Conservation (phyloP, 1,140 invertebrate genomes). For the Cotesia glomerata region DNA sequence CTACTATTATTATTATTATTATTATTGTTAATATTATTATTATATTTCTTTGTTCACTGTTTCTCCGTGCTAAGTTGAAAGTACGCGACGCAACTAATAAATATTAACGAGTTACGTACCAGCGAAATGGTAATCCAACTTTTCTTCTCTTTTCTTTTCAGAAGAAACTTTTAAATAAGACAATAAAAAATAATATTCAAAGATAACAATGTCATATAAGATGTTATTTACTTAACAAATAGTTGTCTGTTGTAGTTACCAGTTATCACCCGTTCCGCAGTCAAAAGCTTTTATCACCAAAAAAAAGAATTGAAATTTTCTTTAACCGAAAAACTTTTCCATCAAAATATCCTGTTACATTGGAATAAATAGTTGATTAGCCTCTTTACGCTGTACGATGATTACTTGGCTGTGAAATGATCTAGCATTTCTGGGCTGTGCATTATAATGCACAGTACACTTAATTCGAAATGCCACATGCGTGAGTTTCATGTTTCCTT, state of each 20-base stretch:
- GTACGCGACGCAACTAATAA: conserved; percentile 49
- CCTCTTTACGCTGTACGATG: too few relatives aligned
- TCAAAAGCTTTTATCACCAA: not conserved
- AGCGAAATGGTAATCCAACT: conserved; percentile 53
- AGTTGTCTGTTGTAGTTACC: not conserved
- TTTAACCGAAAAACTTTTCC: too few relatives aligned
- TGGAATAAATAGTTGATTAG: too few relatives aligned
- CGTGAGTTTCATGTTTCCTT: too few relatives aligned
- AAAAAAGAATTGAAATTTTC: too few relatives aligned
- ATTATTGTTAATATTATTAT: not conserved
- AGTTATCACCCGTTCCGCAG: conserved; percentile 1
- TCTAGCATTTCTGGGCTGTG: too few relatives aligned
- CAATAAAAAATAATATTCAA: conserved; percentile 8
- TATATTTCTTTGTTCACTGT: not conserved
- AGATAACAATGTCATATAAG: not conserved
- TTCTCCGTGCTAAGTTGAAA: conserved; percentile 2
- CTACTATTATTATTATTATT: not conserved
- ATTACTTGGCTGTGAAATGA: too few relatives aligned
- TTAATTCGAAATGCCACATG: too few relatives aligned
- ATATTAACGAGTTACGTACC: conserved; percentile 53
- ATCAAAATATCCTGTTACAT: too few relatives aligned
- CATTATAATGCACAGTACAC: too few relatives aligned
- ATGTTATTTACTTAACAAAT: too few relatives aligned
- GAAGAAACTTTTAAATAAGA: conserved; percentile 29
- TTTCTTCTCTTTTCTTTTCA: conserved; percentile 43